Percentiles rank a stretch among this genome's conserved stretches.
These are phyloP conservation scores for Bostrychus sinensis DNA, from an alignment of 2,113 vertebrate species.

Conservation along the genomic window DNA sequence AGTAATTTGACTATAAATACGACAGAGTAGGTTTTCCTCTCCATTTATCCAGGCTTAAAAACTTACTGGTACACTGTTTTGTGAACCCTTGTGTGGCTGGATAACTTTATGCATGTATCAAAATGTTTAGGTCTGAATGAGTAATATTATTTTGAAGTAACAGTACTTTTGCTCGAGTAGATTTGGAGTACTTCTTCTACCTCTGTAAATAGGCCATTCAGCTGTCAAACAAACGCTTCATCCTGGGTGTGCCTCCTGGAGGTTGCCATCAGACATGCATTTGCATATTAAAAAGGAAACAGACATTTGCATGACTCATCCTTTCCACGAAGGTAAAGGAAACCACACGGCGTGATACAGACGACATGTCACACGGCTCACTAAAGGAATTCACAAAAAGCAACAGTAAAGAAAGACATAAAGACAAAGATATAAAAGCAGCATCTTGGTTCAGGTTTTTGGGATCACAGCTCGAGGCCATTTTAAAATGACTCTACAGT, in stretches of 20 bases:
- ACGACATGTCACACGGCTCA: background rate
- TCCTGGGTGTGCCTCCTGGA: slow-evolving; percentile 50
- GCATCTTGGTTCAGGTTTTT: slow-evolving; percentile 32
- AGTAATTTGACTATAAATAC: too few species aligned
- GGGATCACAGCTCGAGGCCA: slow-evolving; percentile 43
- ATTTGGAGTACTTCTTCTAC: too few species aligned
- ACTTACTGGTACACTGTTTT: too few species aligned
- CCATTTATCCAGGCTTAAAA: too few species aligned
- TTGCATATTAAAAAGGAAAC: slow-evolving; percentile 70
- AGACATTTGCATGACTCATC: slow-evolving; percentile 62
- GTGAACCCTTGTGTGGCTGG: too few species aligned
- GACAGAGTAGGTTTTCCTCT: too few species aligned
- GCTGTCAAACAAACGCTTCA: slow-evolving; percentile 47
- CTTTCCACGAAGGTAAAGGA: slow-evolving; percentile 58
- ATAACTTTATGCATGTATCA: too few species aligned
- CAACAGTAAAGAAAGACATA: slow-evolving; percentile 9
- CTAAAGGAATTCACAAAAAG: background rate
- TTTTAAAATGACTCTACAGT: slow-evolving; percentile 49
- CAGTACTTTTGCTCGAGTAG: too few species aligned
- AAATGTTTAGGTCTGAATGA: too few species aligned
- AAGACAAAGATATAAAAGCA: slow-evolving; percentile 18
- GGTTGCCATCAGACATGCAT: slow-evolving; percentile 53
- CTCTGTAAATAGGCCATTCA: slow-evolving; percentile 44
- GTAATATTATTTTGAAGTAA: too few species aligned
- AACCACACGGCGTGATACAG: slow-evolving; percentile 23